These are phyloP conservation scores for Arion vulgaris DNA, from an alignment of 1,140 invertebrate species.

Conservation along the genomic window DNA sequence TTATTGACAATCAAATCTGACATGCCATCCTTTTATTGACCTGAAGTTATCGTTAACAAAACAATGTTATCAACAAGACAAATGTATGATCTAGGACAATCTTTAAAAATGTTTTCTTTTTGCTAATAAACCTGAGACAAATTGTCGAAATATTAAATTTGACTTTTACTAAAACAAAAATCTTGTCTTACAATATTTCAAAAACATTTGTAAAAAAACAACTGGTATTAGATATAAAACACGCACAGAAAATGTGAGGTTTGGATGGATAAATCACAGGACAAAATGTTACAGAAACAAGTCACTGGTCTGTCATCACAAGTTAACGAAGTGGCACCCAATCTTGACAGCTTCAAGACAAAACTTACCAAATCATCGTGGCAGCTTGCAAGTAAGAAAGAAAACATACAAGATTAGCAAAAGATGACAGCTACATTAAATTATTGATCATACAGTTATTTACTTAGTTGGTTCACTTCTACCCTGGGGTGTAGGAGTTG, in stretches of 20 bases:
- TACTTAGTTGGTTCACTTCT: too few species aligned
- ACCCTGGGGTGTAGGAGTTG: too few species aligned
- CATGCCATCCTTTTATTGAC: too few species aligned
- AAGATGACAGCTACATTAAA: background rate
- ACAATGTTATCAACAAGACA: too few species aligned
- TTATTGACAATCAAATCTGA: too few species aligned
- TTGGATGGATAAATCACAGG: slow-evolving; percentile 9
- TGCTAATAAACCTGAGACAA: slow-evolving; percentile 7
- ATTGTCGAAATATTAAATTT: background rate
- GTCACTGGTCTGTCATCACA: background rate
- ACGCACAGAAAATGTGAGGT: background rate
- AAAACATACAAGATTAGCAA: slow-evolving; percentile 7
- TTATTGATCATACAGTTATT: too few species aligned
- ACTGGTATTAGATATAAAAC: background rate
- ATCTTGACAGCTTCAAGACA: background rate
- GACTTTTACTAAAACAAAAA: background rate
- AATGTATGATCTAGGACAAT: too few species aligned
- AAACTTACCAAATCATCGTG: slow-evolving; percentile 39
- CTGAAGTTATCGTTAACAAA: too few species aligned
- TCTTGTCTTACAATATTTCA: background rate
- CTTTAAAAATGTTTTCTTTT: background rate
- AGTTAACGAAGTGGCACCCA: background rate
- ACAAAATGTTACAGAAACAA: background rate
- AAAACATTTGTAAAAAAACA: background rate
- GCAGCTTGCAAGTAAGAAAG: slow-evolving; percentile 31